These are phyloP conservation scores for Lagria hirta DNA, from an alignment of 2,888 invertebrate species.

Conservation along the genomic window DNA sequence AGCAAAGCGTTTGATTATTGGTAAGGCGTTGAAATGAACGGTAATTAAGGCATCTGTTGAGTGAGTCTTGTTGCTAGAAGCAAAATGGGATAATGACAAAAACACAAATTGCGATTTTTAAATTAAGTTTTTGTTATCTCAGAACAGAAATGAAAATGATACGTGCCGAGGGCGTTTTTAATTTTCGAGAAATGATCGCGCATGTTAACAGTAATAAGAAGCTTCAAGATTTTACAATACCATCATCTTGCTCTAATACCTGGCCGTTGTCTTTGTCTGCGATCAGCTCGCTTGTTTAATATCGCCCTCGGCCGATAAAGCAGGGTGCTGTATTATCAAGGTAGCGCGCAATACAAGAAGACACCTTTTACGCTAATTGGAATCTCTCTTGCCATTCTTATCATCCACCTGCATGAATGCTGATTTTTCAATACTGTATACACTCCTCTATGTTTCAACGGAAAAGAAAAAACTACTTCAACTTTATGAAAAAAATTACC, in stretches of 20 bases:
- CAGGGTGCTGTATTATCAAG: conserved; percentile 46
- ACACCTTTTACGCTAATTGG: conserved; percentile 54
- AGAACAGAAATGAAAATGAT: conserved; percentile 52
- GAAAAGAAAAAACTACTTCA: too few relatives aligned
- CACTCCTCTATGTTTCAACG: too few relatives aligned
- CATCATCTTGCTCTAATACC: conserved; percentile 40
- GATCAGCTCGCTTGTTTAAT: conserved; percentile 47
- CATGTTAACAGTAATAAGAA: conserved; percentile 52
- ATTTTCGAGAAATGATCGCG: conserved; percentile 55
- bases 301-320: conserved; percentile 52
- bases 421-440: conserved; percentile 17
- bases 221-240: conserved; percentile 51
- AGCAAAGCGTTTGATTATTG: conserved; percentile 8
- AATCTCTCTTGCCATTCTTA: conserved; percentile 34
- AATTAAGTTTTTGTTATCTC: conserved; percentile 54
- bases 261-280: conserved; percentile 30
- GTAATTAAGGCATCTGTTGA: conserved; percentile 18
- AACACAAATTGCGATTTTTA: conserved; percentile 54
- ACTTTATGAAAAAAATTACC: too few relatives aligned
- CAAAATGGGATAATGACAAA: conserved; percentile 48
- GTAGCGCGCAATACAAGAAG: conserved; percentile 36
- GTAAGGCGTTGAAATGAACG: conserved; percentile 7
- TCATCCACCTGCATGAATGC: conserved; percentile 13
- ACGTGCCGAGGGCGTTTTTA: conserved; percentile 54
- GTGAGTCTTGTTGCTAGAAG: conserved; percentile 10